phyloP scores from a whole-genome alignment of 2,113 vertebrate genomes.

The Lynx canadensis region DNA sequence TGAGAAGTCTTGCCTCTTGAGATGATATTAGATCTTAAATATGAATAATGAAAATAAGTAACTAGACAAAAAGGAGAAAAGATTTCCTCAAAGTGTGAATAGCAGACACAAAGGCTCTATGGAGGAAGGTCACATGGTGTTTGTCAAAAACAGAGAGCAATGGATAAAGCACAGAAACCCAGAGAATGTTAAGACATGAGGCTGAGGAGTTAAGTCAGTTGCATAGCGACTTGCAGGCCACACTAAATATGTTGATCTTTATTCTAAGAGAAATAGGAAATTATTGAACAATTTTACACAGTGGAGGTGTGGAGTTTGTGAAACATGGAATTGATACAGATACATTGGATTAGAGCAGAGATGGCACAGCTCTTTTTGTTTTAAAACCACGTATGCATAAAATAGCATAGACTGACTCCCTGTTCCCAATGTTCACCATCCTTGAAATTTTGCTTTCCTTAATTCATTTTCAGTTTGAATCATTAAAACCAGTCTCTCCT shows the following conservation, averaged over 20 bases:
- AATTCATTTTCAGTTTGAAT: background rate
- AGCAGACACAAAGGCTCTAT: background rate
- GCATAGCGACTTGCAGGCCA: background rate
- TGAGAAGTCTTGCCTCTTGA: background rate
- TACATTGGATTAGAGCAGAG: background rate
- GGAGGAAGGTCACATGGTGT: background rate
- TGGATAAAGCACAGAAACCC: background rate
- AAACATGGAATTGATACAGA: background rate
- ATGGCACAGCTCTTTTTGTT: background rate
- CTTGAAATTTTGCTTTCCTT: background rate
- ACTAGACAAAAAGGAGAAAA: background rate
- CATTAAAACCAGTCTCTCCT: background rate
- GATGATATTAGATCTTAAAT: background rate
- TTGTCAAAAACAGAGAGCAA: background rate
- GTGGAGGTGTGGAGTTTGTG: background rate
- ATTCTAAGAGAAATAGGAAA: background rate
- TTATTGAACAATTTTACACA: background rate
- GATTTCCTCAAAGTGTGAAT: background rate
- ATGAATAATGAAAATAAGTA: background rate
- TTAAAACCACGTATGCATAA: background rate
- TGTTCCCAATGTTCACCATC: background rate
- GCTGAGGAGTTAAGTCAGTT: fast-evolving
- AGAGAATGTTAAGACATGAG: background rate
- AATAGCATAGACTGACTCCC: background rate
- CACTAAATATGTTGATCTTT: background rate